Percentiles rank a stretch among this genome's conserved stretches.
Evolutionary conservation across 1,140 invertebrate genomes (phyloP).

Genomic region (Orchesella cincta): DNA sequence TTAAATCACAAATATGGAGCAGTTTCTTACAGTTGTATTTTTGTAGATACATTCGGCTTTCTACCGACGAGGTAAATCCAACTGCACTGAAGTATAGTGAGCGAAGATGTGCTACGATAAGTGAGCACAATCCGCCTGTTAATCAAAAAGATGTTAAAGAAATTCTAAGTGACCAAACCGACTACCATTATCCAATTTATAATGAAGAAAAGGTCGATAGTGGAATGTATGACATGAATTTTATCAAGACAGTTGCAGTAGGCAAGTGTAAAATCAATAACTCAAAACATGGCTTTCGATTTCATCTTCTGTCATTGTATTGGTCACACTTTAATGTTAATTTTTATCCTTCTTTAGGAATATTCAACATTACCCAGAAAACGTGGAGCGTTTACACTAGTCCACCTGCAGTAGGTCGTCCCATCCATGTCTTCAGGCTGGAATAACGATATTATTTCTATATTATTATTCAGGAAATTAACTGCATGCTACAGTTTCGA

Average conservation of each 20-base stretch:
- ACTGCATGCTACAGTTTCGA: no score
- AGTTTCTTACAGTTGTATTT: background rate
- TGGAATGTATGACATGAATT: constrained; percentile 57
- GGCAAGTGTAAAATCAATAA: background rate
- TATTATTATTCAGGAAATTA: no score
- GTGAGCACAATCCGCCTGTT: constrained; percentile 34
- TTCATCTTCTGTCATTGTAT: no score
- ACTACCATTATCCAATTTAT: constrained; percentile 67
- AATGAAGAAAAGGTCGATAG: constrained; percentile 59
- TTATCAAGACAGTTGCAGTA: constrained; percentile 59
- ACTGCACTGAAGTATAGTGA: background rate
- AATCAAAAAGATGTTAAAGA: constrained; percentile 63
- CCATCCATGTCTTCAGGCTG: no score
- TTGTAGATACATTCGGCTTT: background rate
- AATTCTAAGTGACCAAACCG: constrained; percentile 72
- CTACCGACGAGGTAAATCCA: background rate
- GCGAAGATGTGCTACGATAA: background rate
- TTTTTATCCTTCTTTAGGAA: constrained; percentile 57
- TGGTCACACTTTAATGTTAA: no score
- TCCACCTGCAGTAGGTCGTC: constrained; percentile 63
- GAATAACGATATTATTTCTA: no score
- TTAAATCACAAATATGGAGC: no score
- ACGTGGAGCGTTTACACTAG: constrained; percentile 73
- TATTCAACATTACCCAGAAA: constrained; percentile 68
- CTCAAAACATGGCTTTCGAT: no score